These are phyloP conservation scores for Osmerus mordax DNA, from an alignment of 2,113 vertebrate genomes.

Conservation along the genomic window DNA sequence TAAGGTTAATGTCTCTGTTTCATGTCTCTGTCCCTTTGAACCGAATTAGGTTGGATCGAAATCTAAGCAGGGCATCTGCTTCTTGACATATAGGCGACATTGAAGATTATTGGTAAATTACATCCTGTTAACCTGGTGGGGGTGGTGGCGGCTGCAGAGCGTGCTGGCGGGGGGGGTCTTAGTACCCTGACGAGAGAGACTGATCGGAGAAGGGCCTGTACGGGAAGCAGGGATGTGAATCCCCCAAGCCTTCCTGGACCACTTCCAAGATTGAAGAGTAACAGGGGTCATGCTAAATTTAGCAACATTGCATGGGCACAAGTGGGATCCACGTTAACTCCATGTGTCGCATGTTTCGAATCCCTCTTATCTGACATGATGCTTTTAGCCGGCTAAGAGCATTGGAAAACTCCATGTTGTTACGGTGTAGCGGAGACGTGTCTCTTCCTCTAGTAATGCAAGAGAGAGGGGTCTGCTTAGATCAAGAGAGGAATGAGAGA, in stretches of 20 bases:
- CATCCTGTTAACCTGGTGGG: no score
- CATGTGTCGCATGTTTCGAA: slow-evolving; percentile 16
- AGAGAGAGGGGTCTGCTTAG: slow-evolving; percentile 19
- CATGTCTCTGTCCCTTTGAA: slow-evolving; percentile 10
- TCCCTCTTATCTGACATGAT: not conserved
- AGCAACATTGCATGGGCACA: not conserved
- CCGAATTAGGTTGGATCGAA: slow-evolving; percentile 4
- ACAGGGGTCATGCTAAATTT: slow-evolving; percentile 23
- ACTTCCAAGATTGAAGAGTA: slow-evolving; percentile 36
- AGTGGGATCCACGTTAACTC: slow-evolving; percentile 17
- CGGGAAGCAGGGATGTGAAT: not conserved
- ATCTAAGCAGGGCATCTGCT: slow-evolving; percentile 15
- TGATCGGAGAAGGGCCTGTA: not conserved
- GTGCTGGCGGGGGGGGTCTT: not conserved
- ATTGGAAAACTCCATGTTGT: slow-evolving; percentile 43
- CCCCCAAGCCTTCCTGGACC: slow-evolving; percentile 18
- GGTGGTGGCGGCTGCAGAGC: not conserved
- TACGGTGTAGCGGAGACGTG: slow-evolving; percentile 44
- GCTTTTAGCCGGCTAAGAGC: slow-evolving; percentile 34
- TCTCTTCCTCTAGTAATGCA: slow-evolving; percentile 18
- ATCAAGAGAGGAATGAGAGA: slow-evolving; percentile 16
- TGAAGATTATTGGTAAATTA: no score
- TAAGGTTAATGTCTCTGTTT: not conserved
- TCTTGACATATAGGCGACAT: not conserved
- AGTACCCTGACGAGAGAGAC: not conserved